Conservation (phyloP, 53 echinoderm and acorn worm species). For the Echinometra lucunter region DNA sequence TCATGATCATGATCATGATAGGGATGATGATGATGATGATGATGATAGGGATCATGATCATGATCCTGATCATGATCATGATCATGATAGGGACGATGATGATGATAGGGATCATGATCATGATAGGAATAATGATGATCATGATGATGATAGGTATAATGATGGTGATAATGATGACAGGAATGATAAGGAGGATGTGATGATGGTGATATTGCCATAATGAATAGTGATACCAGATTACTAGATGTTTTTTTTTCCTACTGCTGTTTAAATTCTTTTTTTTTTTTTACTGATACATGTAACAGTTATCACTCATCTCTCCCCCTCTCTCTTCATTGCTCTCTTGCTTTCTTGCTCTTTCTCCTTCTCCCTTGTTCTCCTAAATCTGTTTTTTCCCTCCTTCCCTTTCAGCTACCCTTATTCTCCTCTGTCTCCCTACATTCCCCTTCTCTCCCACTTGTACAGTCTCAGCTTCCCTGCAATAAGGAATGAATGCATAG, state of each 20-base stretch:
- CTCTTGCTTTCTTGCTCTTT: neutral
- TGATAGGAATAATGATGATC: neutral
- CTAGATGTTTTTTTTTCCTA: no score
- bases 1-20: conserved; percentile 52
- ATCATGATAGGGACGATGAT: conserved; percentile 28
- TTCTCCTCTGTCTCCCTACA: no score
- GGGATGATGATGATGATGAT: conserved; percentile 37
- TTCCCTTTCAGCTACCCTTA: no score
- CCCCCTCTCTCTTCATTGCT: neutral
- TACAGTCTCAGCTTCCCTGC: neutral
- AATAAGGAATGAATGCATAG: neutral
- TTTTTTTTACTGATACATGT: no score
- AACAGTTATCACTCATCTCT: neutral
- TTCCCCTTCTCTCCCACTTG: neutral
- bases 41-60: no score
- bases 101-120: conserved; percentile 27
- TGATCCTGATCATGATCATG: no score
- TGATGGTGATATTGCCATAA: no score
- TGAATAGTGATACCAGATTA: no score
- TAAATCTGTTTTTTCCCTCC: no score
- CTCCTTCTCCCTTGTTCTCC: neutral
- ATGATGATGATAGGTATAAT: neutral
- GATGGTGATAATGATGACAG: neutral
- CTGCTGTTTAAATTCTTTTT: no score
- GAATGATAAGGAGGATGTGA: no score